Evolutionary conservation across 2,797 vertebrate species (phyloP).

Genomic region (Lepus oiostolus): DNA sequence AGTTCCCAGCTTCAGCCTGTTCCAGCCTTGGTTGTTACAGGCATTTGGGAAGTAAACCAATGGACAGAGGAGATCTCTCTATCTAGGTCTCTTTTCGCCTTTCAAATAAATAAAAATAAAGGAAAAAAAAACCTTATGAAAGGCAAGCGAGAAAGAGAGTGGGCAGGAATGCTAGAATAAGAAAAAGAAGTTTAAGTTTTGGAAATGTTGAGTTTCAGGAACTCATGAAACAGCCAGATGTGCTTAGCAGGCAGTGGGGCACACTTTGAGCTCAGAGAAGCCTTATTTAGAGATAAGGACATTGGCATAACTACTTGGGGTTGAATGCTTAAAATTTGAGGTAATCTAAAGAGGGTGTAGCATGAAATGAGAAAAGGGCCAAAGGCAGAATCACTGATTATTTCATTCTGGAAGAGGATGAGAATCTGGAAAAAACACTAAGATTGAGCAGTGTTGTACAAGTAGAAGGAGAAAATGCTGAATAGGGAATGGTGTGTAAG

Average conservation of each 20-base stretch:
- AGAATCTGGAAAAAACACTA: conserved; percentile 21
- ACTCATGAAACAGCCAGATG: not conserved
- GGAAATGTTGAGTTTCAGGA: not conserved
- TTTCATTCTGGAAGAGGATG: not conserved
- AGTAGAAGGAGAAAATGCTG: not conserved
- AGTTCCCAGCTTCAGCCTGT: too few species aligned
- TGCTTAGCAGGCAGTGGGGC: not conserved
- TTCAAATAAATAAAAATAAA: too few species aligned
- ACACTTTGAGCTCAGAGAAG: not conserved
- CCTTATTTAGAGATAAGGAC: not conserved
- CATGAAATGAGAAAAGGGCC: not conserved
- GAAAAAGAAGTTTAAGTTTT: not conserved
- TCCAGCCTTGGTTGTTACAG: too few species aligned
- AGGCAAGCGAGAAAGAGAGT: not conserved
- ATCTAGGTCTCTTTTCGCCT: too few species aligned
- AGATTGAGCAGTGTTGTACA: not conserved
- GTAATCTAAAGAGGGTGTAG: not conserved
- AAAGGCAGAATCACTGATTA: not conserved
- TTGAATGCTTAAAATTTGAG: not conserved
- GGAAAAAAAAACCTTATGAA: too few species aligned
- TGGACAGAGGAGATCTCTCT: too few species aligned
- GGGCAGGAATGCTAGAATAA: not conserved
- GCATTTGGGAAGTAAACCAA: too few species aligned
- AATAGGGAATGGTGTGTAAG: not conserved
- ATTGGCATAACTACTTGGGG: not conserved